Conservation (phyloP, 2,113 vertebrate species). For the Cynocephalus volans region DNA sequence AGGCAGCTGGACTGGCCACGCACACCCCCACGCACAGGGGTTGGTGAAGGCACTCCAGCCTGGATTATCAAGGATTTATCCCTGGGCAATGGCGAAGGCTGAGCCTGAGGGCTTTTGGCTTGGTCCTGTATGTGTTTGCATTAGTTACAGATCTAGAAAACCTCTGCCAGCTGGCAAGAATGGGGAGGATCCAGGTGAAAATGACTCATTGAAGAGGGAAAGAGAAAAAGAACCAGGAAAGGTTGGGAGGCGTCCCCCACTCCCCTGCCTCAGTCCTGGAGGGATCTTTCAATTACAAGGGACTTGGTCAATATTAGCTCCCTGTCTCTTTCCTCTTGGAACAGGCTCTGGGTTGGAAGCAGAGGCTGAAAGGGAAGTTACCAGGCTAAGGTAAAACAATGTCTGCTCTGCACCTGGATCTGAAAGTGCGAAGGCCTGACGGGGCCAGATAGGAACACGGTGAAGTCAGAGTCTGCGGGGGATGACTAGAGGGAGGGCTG, state of each 20-base stretch:
- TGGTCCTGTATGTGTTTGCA: slow-evolving; percentile 72
- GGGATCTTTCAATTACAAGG: neutral
- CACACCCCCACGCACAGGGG: neutral
- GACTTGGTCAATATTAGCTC: neutral
- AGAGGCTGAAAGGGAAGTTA: neutral
- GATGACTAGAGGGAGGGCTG: accelerated
- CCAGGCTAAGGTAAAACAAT: neutral
- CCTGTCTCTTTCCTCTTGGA: neutral
- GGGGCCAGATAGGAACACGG: accelerated
- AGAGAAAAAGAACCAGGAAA: neutral
- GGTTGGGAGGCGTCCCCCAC: accelerated
- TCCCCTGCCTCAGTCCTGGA: neutral
- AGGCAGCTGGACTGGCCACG: neutral
- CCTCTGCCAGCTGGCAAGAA: neutral
- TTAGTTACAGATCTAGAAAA: slow-evolving; percentile 78
- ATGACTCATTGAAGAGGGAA: neutral
- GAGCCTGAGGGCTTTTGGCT: slow-evolving; percentile 78
- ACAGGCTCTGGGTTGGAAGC: neutral
- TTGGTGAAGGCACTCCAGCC: accelerated
- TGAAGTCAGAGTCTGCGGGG: neutral
- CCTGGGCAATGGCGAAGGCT: slow-evolving; percentile 69
- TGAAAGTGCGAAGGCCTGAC: accelerated
- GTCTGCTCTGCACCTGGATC: accelerated
- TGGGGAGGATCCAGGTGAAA: neutral
- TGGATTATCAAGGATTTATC: slow-evolving; percentile 78